A percentile compares a stretch with the other conserved stretches of the same genome.
Evolutionary conservation across 2,797 vertebrate genomes (phyloP).

Genomic region (Pantherophis alleghaniensis): DNA sequence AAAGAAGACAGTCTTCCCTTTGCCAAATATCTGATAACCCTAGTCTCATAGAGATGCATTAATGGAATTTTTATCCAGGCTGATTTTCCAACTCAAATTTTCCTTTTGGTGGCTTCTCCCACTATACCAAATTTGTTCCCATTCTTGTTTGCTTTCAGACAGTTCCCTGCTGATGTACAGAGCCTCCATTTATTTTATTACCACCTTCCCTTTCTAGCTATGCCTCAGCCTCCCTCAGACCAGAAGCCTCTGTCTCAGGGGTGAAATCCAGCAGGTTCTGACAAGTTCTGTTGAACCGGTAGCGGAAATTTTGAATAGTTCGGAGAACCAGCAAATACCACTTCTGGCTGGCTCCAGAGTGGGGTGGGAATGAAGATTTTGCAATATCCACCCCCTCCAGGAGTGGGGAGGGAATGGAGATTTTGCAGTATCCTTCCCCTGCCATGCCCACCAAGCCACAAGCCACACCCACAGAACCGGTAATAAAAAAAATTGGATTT

Average conservation of each 20-base stretch:
- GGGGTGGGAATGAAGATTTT: too few relatives aligned
- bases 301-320: too few relatives aligned
- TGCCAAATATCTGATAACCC: not conserved
- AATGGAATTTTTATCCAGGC: not conserved
- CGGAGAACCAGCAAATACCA: too few relatives aligned
- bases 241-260: not conserved
- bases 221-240: not conserved
- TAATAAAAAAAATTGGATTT: too few relatives aligned
- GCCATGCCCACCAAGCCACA: too few relatives aligned
- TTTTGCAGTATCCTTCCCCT: too few relatives aligned
- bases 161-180: not conserved
- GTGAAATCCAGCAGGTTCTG: too few relatives aligned
- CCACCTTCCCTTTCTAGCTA: not conserved
- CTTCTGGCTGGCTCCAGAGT: too few relatives aligned
- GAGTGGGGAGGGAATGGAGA: too few relatives aligned
- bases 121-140: not conserved
- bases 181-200: not conserved
- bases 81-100: not conserved
- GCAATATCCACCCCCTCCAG: too few relatives aligned
- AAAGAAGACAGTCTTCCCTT: not conserved
- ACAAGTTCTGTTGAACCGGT: too few relatives aligned
- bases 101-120: not conserved
- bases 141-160: not conserved
- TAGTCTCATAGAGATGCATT: not conserved
- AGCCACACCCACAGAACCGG: too few relatives aligned